Percentiles rank a stretch among this genome's conserved stretches.
phyloP scores from a whole-genome alignment of 37 sponge, comb jelly and placozoan genomes.

The Axinella damicornis region DNA sequence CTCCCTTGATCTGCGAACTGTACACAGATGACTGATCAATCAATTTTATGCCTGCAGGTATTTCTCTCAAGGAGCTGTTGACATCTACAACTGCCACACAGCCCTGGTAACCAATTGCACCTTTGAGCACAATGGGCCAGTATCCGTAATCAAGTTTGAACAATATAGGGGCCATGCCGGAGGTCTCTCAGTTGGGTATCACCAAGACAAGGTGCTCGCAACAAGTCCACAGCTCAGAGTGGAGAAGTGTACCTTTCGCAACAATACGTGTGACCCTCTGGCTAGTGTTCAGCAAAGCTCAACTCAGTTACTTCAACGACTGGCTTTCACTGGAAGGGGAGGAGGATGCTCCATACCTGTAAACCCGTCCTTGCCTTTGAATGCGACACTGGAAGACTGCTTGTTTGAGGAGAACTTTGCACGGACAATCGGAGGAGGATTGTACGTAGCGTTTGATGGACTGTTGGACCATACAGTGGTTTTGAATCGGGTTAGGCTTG shows the following conservation, averaged over 20 bases:
- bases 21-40: no score
- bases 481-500: constrained; percentile 1
- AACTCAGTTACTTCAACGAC: background rate
- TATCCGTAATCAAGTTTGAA: background rate
- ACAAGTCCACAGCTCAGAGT: background rate
- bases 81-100: constrained; percentile 9
- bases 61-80: constrained; percentile 34
- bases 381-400: background rate
- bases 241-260: constrained; percentile 14
- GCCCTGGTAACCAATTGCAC: background rate
- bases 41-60: constrained; percentile 20
- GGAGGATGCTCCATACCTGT: constrained; percentile 7
- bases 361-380: background rate
- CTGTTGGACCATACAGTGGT: background rate
- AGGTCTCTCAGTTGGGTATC: constrained; percentile 6
- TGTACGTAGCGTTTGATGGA: constrained; percentile 24
- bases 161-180: constrained; percentile 9
- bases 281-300: background rate
- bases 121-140: constrained; percentile 31
- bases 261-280: constrained; percentile 16
- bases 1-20: no score
- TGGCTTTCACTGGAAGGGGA: constrained; percentile 32
- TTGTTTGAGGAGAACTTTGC: constrained; percentile 31
- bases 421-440: constrained; percentile 37
- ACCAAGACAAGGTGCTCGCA: background rate